Percentiles rank a stretch among this genome's conserved stretches.
phyloP scores from a whole-genome alignment of 1,140 invertebrate species.

The Drosophila lacertosa region DNA sequence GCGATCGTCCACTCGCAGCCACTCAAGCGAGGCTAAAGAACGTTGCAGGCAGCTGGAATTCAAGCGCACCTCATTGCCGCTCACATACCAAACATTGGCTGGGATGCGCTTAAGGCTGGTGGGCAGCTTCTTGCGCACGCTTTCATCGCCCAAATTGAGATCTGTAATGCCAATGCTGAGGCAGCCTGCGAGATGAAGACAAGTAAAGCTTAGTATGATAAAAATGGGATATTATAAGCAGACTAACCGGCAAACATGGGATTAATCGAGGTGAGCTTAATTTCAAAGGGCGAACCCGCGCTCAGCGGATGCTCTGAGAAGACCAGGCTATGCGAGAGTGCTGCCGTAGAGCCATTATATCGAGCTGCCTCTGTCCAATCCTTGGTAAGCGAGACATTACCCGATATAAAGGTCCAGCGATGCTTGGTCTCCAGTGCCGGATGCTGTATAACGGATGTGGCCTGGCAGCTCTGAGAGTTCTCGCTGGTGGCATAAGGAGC shows the following conservation, averaged over 20 bases:
- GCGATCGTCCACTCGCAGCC: conserved; percentile 90
- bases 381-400: conserved; percentile 78
- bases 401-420: conserved; percentile 80
- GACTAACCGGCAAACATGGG: conserved; percentile 76
- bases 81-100: conserved; percentile 83
- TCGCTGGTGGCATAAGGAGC: conserved; percentile 84
- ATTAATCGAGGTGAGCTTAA: conserved; percentile 79
- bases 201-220: neutral
- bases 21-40: conserved; percentile 91
- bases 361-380: conserved; percentile 81
- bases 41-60: conserved; percentile 86
- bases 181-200: conserved; percentile 53
- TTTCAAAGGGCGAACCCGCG: conserved; percentile 81
- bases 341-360: conserved; percentile 61
- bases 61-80: conserved; percentile 88
- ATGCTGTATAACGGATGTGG: conserved; percentile 81
- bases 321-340: conserved; percentile 76
- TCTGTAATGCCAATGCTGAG: conserved; percentile 81
- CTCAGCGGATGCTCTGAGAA: conserved; percentile 80
- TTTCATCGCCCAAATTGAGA: conserved; percentile 79
- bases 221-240: neutral
- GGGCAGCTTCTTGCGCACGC: conserved; percentile 79
- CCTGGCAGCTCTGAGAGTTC: conserved; percentile 83
- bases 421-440: conserved; percentile 77
- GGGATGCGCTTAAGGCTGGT: conserved; percentile 76